phyloP scores from a whole-genome alignment of 2,797 vertebrate genomes.

The Petrocephalus sullivani region DNA sequence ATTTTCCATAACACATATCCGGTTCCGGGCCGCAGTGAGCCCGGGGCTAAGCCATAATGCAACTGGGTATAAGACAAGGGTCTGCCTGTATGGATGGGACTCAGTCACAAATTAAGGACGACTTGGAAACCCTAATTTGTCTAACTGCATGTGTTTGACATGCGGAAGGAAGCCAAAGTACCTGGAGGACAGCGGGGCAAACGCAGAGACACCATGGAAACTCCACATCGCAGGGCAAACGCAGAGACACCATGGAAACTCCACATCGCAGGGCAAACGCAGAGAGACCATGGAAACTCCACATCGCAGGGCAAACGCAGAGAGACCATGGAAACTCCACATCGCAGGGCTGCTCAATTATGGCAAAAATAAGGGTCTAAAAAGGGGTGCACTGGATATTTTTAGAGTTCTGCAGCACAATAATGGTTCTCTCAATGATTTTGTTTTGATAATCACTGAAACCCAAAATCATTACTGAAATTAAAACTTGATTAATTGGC shows the following conservation, averaged over 20 bases:
- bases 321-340: not conserved
- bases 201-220: not conserved
- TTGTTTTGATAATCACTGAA: not conserved
- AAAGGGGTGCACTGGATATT: not conserved
- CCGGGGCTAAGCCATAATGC: not conserved
- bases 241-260: not conserved
- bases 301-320: not conserved
- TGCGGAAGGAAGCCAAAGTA: not conserved
- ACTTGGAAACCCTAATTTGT: not conserved
- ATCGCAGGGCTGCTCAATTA: not conserved
- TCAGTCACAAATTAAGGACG: not conserved
- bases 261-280: not conserved
- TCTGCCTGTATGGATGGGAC: not conserved
- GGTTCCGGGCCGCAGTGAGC: not conserved
- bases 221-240: not conserved
- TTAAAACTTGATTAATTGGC: not conserved
- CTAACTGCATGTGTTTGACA: not conserved
- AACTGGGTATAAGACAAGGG: not conserved
- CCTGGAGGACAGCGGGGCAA: not conserved
- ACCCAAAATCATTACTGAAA: not conserved
- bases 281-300: not conserved
- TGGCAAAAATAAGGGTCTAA: not conserved
- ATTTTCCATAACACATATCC: not conserved
- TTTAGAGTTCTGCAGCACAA: not conserved
- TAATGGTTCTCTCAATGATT: not conserved